These are phyloP conservation scores for Acanthurus leucopareius DNA, from an alignment of 2,797 vertebrate genomes.

Conservation along the genomic window DNA sequence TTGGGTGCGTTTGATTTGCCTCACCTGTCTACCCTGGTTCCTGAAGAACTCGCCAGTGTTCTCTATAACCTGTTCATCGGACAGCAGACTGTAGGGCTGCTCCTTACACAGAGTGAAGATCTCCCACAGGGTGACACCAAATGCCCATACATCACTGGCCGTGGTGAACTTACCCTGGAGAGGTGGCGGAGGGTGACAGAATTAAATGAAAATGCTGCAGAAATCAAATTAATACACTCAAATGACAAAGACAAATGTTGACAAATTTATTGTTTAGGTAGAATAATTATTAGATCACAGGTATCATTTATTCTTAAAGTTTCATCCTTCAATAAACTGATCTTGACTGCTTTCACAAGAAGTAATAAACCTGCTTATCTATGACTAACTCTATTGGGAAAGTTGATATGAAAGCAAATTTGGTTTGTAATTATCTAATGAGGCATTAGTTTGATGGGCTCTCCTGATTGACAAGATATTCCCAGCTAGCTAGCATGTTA, in stretches of 20 bases:
- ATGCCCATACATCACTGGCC: constrained; percentile 97
- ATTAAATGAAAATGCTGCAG: no score
- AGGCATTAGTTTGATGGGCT: background rate
- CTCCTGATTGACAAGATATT: no score
- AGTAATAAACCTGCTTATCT: no score
- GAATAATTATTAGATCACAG: no score
- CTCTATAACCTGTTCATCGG: constrained; percentile 97
- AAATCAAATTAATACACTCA: background rate
- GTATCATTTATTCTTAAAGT: no score
- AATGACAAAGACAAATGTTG: no score
- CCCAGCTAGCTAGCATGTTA: background rate
- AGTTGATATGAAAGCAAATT: no score
- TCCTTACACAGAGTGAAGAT: constrained; percentile 94
- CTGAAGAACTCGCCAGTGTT: constrained; percentile 99
- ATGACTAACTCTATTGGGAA: no score
- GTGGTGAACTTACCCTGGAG: constrained; percentile 97
- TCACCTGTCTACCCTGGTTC: constrained; percentile 95
- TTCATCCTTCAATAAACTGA: no score
- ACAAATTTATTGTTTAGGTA: no score
- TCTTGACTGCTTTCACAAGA: no score
- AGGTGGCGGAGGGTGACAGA: background rate
- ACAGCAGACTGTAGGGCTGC: constrained; percentile 95
- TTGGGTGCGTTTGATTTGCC: background rate
- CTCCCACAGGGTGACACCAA: constrained; percentile 97
- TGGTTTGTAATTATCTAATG: no score